A percentile compares a stretch with the other conserved stretches of the same genome.
phyloP scores from a whole-genome alignment of 37 sponge, comb jelly and placozoan genomes.

The Axinella damicornis region DNA sequence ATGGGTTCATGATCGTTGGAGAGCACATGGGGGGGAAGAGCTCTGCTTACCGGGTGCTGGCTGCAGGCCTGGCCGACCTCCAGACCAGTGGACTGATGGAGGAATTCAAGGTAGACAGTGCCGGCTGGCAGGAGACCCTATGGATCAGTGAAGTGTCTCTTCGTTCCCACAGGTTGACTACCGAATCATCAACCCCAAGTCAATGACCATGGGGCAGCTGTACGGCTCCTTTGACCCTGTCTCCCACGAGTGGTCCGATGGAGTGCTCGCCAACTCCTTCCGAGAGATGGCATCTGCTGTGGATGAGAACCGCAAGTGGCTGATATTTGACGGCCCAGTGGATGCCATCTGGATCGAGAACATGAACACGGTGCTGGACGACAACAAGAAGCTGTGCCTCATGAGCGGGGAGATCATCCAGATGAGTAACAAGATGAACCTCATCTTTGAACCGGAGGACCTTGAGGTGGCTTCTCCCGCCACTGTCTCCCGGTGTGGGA shows the following conservation, averaged over 20 bases:
- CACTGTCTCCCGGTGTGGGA: constrained; percentile 91
- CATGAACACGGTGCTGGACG: constrained; percentile 97
- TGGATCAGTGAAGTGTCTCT: too few species aligned
- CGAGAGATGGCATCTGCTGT: constrained; percentile 93
- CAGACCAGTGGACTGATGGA: constrained; percentile 88
- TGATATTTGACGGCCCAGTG: constrained; percentile 97
- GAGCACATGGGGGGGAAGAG: constrained; percentile 71
- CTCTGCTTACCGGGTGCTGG: constrained; percentile 70
- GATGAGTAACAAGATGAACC: constrained; percentile 95
- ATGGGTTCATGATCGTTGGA: constrained; percentile 93
- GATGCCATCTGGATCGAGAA: constrained; percentile 99
- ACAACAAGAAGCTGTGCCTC: constrained; percentile 98
- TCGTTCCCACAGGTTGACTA: constrained; percentile 76
- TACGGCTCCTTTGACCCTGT: constrained; percentile 98
- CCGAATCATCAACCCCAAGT: constrained; percentile 98
- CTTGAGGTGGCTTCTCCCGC: constrained; percentile 91
- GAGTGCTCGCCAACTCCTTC: constrained; percentile 98
- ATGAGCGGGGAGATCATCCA: constrained; percentile 98
- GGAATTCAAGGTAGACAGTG: constrained; percentile 80
- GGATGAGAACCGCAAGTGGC: constrained; percentile 97
- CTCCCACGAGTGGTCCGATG: constrained; percentile 99
- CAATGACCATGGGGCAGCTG: constrained; percentile 98
- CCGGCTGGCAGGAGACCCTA: too few species aligned
- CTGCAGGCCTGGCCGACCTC: constrained; percentile 84
- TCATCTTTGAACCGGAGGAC: constrained; percentile 90